Evolutionary conservation across 2,113 vertebrate species (phyloP), one percentile per base, ranked within the genome.

Genomic region (Eulemur macaco): DNA sequence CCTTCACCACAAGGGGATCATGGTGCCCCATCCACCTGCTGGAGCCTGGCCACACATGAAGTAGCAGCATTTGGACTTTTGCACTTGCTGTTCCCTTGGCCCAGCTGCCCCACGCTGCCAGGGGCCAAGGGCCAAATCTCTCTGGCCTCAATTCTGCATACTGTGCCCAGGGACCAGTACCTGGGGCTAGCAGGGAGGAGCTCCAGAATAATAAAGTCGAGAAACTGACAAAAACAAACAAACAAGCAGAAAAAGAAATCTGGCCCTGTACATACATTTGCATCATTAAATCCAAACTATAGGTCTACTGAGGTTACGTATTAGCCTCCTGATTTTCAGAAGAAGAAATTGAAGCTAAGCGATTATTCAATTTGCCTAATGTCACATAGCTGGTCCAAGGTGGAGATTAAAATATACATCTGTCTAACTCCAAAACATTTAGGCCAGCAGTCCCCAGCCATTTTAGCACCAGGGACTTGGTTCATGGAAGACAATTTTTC

Each of bases 31-130:
- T 90, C 86, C 23, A 78, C 89, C 97, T 50, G 29, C 45, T 58
- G 91, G 0, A 0, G 81, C 37, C 68, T 78, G 45, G 95, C 84
- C 94, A 98, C 96, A 97, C 97, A 98, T 97, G 97, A 98, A 98
- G 98, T 98, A 97, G 98, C 98, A 98, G 97, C 96, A 88, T 89
- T 97, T 1, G n/a, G 97, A 96, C 96, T 47, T 93, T 97, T 97
- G 98, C 94, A 96, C 97, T 92, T 98, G 89, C 97, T 92, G 90
- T 93, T 96, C 96, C 96, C 96, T 92, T 77, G 91, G 92, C 83
- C 84, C 85, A n/a, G 91, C 86, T 96, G 78, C 93, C 91, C 80
- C 80, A 42, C 64, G 89, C 60, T 88, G 83, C 81, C 54, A 69
- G 82, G 82, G 60, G 86, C 42, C 47, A 71, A 93, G 86, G 73